Evolutionary conservation across 2,113 vertebrate species (phyloP).

Genomic region (Mastomys natalensis): DNA sequence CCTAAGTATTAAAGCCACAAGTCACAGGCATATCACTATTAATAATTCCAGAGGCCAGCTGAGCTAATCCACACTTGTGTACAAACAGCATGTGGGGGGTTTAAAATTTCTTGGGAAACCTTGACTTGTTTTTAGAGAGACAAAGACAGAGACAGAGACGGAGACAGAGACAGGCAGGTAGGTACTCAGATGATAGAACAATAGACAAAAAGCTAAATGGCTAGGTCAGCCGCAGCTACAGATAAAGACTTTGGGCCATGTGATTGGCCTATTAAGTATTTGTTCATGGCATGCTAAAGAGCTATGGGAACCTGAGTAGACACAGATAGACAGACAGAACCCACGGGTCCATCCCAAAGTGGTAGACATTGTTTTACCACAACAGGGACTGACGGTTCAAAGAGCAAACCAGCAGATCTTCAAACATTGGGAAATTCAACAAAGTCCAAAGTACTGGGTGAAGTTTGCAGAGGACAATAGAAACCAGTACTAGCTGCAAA

Average conservation of each 20-base stretch:
- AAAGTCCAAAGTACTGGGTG: constrained; percentile 62
- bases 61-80: constrained; percentile 42
- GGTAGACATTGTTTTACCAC: constrained; percentile 70
- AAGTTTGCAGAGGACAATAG: constrained; percentile 35
- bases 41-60: constrained; percentile 56
- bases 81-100: not conserved
- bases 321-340: not conserved
- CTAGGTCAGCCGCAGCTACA: not conserved
- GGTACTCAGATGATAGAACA: not conserved
- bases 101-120: not conserved
- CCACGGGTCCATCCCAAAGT: constrained; percentile 66
- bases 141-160: not conserved
- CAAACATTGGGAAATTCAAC: constrained; percentile 65
- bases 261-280: constrained; percentile 59
- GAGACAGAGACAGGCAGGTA: not conserved
- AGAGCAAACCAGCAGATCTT: constrained; percentile 66
- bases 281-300: constrained; percentile 56
- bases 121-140: not conserved
- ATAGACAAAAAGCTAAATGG: not conserved
- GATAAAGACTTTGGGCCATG: not conserved
- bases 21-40: constrained; percentile 60
- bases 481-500: not conserved
- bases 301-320: constrained; percentile 31
- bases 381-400: constrained; percentile 70
- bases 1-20: constrained; percentile 64